Percentiles rank a stretch among this genome's conserved stretches.
These are phyloP conservation scores for Anthophora plumipes DNA, from an alignment of 2,888 invertebrate genomes.

Conservation along the genomic window DNA sequence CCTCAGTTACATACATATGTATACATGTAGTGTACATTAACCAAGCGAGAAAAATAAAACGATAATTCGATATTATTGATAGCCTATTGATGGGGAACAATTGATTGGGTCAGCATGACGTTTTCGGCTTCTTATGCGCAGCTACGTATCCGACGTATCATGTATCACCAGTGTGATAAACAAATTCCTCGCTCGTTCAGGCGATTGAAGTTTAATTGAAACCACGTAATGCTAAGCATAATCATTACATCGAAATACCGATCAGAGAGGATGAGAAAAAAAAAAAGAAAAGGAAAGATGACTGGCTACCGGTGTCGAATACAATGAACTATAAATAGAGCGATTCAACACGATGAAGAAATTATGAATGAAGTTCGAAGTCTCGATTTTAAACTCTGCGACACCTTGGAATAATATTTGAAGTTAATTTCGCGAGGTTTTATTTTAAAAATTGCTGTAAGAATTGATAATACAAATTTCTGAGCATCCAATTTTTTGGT, in stretches of 20 bases:
- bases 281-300: background rate
- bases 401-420: background rate
- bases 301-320: background rate
- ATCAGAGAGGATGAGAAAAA: background rate
- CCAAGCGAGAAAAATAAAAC: conserved; percentile 66
- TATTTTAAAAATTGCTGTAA: no score
- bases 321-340: background rate
- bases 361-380: background rate
- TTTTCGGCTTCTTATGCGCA: conserved; percentile 71
- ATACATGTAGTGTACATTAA: conserved; percentile 10
- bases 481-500: no score
- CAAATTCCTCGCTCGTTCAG: conserved; percentile 74
- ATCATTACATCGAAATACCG: conserved; percentile 30
- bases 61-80: conserved; percentile 71
- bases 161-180: conserved; percentile 67
- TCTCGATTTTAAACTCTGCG: background rate
- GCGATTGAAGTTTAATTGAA: conserved; percentile 71
- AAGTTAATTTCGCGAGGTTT: background rate
- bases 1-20: conserved; percentile 6
- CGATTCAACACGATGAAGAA: background rate
- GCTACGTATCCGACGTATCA: conserved; percentile 51
- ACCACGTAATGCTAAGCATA: conserved; percentile 43
- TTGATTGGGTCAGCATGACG: conserved; percentile 59
- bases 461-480: no score
- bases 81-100: conserved; percentile 61